These are phyloP conservation scores for Timema cristinae DNA, from an alignment of 2,888 invertebrate genomes.

Conservation along the genomic window DNA sequence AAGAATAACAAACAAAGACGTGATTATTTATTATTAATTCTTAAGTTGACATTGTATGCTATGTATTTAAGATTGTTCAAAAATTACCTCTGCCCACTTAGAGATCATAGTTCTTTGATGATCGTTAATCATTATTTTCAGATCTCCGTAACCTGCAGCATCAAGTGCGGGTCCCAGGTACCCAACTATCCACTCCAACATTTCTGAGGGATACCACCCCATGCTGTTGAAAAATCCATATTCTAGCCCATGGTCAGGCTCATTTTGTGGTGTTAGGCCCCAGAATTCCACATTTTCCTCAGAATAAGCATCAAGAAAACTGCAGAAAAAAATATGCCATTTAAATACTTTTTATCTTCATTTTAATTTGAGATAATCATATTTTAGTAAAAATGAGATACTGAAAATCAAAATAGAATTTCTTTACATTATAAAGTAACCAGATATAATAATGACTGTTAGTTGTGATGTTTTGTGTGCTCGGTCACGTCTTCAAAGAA, in stretches of 20 bases:
- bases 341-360: too few species aligned
- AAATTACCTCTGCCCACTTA: not conserved
- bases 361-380: too few species aligned
- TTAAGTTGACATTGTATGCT: too few species aligned
- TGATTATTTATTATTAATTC: too few species aligned
- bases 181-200: conserved; percentile 65
- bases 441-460: too few species aligned
- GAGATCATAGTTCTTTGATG: not conserved
- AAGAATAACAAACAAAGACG: too few species aligned
- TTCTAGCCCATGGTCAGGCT: conserved; percentile 64
- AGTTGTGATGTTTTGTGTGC: too few species aligned
- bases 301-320: conserved; percentile 68
- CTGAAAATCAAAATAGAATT: too few species aligned
- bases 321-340: conserved; percentile 45
- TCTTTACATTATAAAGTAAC: too few species aligned
- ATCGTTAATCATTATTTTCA: conserved; percentile 3
- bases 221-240: conserved; percentile 61
- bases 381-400: too few species aligned
- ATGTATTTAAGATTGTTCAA: too few species aligned
- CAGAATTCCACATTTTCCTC: conserved; percentile 62
- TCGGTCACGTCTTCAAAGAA: too few species aligned
- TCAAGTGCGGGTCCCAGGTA: conserved; percentile 65
- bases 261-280: conserved; percentile 85
- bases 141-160: not conserved
- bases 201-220: conserved; percentile 65